A percentile compares a stretch with the other conserved stretches of the same genome.
These are phyloP conservation scores for Maniola hyperantus DNA, from an alignment of 2,888 invertebrate genomes.

Conservation along the genomic window DNA sequence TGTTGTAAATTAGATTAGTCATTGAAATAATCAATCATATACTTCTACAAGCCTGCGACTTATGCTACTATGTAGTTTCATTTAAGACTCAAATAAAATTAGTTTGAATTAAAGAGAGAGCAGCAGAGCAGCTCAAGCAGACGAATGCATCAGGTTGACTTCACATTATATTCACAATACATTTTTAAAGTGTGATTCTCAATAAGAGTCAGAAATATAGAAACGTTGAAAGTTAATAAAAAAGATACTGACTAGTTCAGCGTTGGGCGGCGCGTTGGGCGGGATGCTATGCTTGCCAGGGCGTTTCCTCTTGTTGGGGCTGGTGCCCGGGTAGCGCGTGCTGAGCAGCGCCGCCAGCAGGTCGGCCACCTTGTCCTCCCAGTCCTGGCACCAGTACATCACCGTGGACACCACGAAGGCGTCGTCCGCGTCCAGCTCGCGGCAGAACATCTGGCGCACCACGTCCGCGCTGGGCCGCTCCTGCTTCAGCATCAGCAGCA, in stretches of 20 bases:
- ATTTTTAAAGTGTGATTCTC: no score
- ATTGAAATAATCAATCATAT: not conserved
- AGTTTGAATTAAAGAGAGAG: no score
- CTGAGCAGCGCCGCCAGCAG: constrained; percentile 90
- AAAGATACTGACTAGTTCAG: constrained; percentile 86
- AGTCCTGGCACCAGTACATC: constrained; percentile 97
- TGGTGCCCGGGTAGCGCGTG: constrained; percentile 92
- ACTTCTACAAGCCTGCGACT: not conserved
- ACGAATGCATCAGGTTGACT: no score
- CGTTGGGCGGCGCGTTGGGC: constrained; percentile 87
- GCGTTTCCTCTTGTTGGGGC: constrained; percentile 96
- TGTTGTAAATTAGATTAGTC: not conserved
- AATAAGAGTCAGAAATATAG: no score
- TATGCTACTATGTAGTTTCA: not conserved
- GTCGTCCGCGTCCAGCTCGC: constrained; percentile 89
- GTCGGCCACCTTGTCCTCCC: constrained; percentile 94
- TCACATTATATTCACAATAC: no score
- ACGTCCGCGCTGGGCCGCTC: constrained; percentile 95
- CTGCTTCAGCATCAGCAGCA: constrained; percentile 94
- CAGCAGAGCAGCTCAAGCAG: no score
- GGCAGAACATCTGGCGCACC: constrained; percentile 90
- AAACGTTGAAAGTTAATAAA: not conserved
- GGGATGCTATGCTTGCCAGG: constrained; percentile 87
- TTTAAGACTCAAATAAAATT: no score
- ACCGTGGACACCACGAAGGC: constrained; percentile 95